Percentiles rank a stretch among this genome's conserved stretches.
Conservation (phyloP, 2,113 vertebrate species). For the Phalacrocorax aristotelis region DNA sequence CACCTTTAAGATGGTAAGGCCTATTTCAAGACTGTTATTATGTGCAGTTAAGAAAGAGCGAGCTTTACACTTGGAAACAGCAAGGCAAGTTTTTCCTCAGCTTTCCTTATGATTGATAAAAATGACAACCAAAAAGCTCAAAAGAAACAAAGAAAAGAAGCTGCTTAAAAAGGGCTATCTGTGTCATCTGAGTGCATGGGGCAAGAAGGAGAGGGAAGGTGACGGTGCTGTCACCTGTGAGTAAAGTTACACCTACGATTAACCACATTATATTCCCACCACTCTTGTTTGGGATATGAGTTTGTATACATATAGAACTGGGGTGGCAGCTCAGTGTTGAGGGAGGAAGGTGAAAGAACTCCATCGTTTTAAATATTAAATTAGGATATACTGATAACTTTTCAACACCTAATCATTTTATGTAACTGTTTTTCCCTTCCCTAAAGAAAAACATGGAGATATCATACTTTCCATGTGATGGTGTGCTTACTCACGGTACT, state of each 20-base stretch:
- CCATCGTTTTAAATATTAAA: not conserved
- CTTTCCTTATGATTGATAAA: not conserved
- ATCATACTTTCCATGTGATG: not conserved
- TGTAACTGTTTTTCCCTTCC: not conserved
- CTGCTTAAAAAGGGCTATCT: not conserved
- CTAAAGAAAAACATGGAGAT: not conserved
- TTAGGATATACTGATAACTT: not conserved
- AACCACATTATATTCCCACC: not conserved
- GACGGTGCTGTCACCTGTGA: not conserved
- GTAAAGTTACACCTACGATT: not conserved
- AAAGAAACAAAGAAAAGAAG: not conserved
- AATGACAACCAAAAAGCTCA: not conserved
- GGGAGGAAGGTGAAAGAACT: not conserved
- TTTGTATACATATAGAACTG: not conserved
- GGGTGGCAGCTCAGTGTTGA: not conserved
- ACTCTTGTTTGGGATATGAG: not conserved
- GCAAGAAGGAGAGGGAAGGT: not conserved
- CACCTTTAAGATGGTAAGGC: slow-evolving; percentile 16
- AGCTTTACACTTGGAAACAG: not conserved
- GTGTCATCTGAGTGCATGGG: not conserved
- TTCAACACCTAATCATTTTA: not conserved
- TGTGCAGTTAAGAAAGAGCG: not conserved
- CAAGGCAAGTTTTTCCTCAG: not conserved
- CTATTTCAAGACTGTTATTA: not conserved
- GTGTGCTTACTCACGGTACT: not conserved